These are phyloP conservation scores for Otolemur crassicaudatus DNA, from an alignment of 2,797 vertebrate genomes.

Conservation along the genomic window DNA sequence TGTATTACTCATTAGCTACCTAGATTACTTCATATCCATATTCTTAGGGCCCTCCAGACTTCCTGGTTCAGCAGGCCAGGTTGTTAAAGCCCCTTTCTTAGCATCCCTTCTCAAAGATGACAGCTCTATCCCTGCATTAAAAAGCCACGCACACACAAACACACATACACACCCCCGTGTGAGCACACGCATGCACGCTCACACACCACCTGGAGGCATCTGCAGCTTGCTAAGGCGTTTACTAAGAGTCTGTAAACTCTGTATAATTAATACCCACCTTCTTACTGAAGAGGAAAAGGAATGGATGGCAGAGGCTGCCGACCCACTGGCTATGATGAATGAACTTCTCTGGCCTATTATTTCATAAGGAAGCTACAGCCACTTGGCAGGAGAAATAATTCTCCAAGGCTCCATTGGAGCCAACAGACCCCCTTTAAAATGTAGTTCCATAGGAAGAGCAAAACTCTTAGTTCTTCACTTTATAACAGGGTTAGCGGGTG, in stretches of 20 bases:
- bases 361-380: constrained; percentile 7
- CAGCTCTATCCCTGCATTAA: neutral
- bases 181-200: neutral
- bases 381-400: constrained; percentile 37
- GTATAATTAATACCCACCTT: neutral
- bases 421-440: neutral
- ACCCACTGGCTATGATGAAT: constrained; percentile 24
- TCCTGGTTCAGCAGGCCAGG: too few relatives aligned
- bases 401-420: neutral
- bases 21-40: too few relatives aligned
- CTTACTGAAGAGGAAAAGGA: neutral
- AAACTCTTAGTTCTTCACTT: neutral
- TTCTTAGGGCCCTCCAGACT: too few relatives aligned
- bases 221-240: neutral
- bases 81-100: too few relatives aligned
- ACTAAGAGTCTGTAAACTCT: neutral
- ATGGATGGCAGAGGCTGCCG: neutral
- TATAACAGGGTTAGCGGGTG: neutral
- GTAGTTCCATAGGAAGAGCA: neutral
- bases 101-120: neutral
- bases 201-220: neutral
- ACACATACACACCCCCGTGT: neutral
- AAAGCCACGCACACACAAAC: neutral
- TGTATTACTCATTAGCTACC: too few relatives aligned
- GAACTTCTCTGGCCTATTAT: neutral